These are phyloP conservation scores for Capitulum mitella DNA, from an alignment of 2,888 invertebrate species.

Conservation along the genomic window DNA sequence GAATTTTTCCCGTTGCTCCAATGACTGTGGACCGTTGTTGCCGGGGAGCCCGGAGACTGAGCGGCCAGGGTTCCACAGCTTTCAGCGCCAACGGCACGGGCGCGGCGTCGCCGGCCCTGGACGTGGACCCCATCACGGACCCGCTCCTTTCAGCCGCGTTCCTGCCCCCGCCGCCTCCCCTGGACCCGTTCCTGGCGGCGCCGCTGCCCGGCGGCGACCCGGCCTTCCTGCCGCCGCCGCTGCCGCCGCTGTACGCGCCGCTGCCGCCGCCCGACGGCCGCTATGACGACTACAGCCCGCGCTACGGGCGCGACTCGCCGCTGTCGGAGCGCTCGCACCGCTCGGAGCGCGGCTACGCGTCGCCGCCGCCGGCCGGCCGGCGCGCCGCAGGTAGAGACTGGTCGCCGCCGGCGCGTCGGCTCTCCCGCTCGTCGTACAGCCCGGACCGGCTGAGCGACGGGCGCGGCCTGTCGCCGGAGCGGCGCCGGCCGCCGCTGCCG, in stretches of 20 bases:
- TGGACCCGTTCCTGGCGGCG: conserved; percentile 26
- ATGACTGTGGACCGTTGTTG: too few species aligned
- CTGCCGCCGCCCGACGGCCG: conserved; percentile 33
- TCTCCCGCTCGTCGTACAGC: conserved; percentile 25
- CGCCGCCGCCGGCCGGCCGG: conserved; percentile 24
- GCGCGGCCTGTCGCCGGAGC: conserved; percentile 37
- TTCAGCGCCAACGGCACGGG: conserved; percentile 11
- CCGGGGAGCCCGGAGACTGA: too few species aligned
- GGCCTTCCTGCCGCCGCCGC: conserved; percentile 26
- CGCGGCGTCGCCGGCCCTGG: neutral
- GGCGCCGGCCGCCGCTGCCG: conserved; percentile 37
- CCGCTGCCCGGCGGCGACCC: conserved; percentile 17
- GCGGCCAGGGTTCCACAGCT: neutral
- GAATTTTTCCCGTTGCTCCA: too few species aligned
- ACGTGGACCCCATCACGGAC: neutral
- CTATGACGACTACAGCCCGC: conserved; percentile 27
- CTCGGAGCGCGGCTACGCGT: conserved; percentile 27
- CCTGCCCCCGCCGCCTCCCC: neutral
- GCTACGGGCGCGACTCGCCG: conserved; percentile 24
- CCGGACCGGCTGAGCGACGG: conserved; percentile 35
- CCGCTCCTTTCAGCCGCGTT: conserved; percentile 22
- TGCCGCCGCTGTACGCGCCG: conserved; percentile 29
- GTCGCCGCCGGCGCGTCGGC: conserved; percentile 27
- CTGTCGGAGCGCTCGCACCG: conserved; percentile 27
- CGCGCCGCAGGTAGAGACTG: conserved; percentile 23